phyloP scores from a whole-genome alignment of 35 echinoderm and acorn worm species.

The Lytechinus variegatus region DNA sequence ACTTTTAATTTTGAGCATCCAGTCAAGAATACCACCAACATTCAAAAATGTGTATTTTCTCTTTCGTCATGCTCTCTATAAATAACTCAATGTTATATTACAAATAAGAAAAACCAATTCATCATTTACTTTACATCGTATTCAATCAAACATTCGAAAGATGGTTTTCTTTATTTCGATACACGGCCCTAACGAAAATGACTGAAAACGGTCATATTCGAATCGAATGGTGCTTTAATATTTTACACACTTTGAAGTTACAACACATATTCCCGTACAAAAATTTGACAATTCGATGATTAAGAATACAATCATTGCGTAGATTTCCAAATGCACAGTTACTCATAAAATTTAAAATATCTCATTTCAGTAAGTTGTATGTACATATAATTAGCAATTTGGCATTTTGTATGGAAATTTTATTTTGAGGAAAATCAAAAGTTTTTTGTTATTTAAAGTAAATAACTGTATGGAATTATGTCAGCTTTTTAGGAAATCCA shows the following conservation, averaged over 20 bases:
- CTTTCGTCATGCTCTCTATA: neutral
- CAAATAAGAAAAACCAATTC: neutral
- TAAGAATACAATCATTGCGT: slow-evolving; percentile 4
- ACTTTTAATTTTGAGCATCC: neutral
- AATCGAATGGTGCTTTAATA: too few relatives aligned
- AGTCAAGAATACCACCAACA: neutral
- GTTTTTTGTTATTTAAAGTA: too few relatives aligned
- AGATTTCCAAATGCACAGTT: neutral
- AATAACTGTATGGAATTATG: too few relatives aligned
- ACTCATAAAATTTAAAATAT: neutral
- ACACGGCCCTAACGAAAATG: neutral
- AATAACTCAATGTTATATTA: slow-evolving; percentile 3
- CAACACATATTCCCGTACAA: neutral
- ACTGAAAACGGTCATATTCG: neutral
- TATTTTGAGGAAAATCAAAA: too few relatives aligned
- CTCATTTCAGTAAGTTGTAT: neutral
- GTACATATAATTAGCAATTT: neutral
- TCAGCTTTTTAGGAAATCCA: too few relatives aligned
- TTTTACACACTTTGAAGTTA: neutral
- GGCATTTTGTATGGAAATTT: too few relatives aligned
- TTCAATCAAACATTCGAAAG: neutral
- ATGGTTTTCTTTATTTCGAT: neutral
- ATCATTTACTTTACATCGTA: neutral
- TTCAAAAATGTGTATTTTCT: neutral
- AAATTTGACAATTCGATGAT: neutral